Conservation (phyloP, 1,140 invertebrate genomes). For the Drosophila suzukii region DNA sequence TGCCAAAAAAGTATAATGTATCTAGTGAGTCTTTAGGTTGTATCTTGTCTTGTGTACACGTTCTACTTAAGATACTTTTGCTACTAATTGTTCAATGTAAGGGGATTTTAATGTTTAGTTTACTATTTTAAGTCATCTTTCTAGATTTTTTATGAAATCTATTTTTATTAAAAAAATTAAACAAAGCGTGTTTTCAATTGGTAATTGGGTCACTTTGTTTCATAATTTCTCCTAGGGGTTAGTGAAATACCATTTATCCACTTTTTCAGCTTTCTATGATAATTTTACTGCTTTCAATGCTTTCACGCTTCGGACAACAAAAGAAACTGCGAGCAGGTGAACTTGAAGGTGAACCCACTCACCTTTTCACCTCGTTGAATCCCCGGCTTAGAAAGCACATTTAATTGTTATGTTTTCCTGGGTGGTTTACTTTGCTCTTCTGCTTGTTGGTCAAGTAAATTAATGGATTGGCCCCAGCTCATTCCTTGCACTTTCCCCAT, state of each 20-base stretch:
- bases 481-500: background rate
- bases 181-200: too few relatives aligned
- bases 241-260: background rate
- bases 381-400: conserved; percentile 35
- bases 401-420: conserved; percentile 52
- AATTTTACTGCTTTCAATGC: background rate
- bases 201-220: too few relatives aligned
- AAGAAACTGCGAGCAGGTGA: background rate
- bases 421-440: conserved; percentile 36
- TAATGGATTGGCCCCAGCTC: conserved; percentile 28
- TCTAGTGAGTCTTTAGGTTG: background rate
- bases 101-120: background rate
- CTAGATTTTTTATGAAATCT: too few relatives aligned
- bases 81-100: background rate
- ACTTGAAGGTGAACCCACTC: conserved; percentile 8
- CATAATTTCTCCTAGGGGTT: too few relatives aligned
- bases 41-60: background rate
- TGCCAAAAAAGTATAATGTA: background rate
- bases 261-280: background rate
- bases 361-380: conserved; percentile 8
- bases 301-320: background rate
- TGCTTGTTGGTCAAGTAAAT: conserved; percentile 47
- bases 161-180: too few relatives aligned
- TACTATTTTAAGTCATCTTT: too few relatives aligned
- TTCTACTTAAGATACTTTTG: background rate